Evolutionary conservation across 2,113 vertebrate species (phyloP).

Genomic region (Tichodroma muraria): DNA sequence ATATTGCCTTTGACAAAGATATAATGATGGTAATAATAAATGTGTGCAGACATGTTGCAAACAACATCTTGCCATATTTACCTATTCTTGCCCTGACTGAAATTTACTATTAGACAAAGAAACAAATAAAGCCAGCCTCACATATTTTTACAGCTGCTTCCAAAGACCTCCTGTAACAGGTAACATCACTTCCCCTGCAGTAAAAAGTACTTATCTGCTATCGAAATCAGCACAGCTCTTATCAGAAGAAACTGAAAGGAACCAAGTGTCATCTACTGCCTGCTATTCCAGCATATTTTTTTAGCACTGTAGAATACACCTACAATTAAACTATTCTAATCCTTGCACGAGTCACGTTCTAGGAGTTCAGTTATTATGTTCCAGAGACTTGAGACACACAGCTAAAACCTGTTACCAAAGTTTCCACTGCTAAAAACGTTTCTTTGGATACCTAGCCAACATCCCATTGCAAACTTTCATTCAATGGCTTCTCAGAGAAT

Average conservation of each 20-base stretch:
- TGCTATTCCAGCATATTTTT: background rate
- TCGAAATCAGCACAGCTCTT: background rate
- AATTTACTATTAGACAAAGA: background rate
- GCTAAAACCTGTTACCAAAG: background rate
- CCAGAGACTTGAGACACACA: background rate
- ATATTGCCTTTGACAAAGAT: background rate
- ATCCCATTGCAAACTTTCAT: background rate
- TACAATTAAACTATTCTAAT: background rate
- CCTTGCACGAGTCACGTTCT: background rate
- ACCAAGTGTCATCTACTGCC: background rate
- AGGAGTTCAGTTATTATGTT: background rate
- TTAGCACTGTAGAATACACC: background rate
- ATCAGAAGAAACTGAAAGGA: background rate
- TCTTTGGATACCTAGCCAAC: background rate
- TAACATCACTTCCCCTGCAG: background rate
- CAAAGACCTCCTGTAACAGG: background rate
- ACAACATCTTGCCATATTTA: background rate
- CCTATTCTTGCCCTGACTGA: background rate
- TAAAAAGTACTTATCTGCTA: background rate
- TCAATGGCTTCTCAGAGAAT: slow-evolving; percentile 4
- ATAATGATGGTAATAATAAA: background rate
- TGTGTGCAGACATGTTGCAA: background rate
- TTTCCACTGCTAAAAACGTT: background rate
- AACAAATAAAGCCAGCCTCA: background rate
- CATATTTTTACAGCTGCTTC: background rate